Evolutionary conservation across 2,113 vertebrate species (phyloP), one percentile per base, ranked within the genome.

Genomic region (Lycocorax pyrrhopterus): DNA sequence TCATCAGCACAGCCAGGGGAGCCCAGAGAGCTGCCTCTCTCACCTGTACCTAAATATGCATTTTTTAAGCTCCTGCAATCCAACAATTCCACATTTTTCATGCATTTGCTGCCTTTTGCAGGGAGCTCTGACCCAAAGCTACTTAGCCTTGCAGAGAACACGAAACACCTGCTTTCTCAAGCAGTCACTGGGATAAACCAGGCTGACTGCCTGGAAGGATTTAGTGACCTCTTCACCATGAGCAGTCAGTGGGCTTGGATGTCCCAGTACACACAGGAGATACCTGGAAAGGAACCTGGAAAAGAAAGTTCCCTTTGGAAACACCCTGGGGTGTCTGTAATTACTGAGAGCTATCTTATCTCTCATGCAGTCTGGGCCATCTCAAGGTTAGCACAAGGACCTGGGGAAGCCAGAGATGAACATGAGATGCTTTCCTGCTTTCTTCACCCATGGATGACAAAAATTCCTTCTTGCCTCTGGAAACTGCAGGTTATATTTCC

Each of bases 111-210:
- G 39, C 46, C 35, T 29, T 87, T 81, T 39, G 13, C 19, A 59
- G 25, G 16, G 49, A 55, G 9, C 9, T 55, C 53, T 56, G 72
- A 35, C 41, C 43, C 22, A 47, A 64, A 56, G 32, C 16, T 11
- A 1, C 10, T 32, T 14, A 1, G 1, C n/a, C 58, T 55, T 12
- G 11, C 21, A 51, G 37, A 13, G 8, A 44, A 41, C 29, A 22
- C 0, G 0, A 20, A n/a, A 39, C 13, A 10, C 5, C 8, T 52
- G 25, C 7, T 30, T 74, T 58, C 20, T 12, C 32, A 21, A 26
- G 51, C 25, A 51, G 8, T n/a, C 37, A 1, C 9, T 33, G 59
- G 47, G 30, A 6, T 13, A 25, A 71, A 47, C 12, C 60, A 53
- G 19, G 4, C n/a, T 29, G 53, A 14, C 14, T 18, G 16, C 27